Evolutionary conservation across 2,113 vertebrate genomes (phyloP), one percentile per base, ranked within the genome.

Genomic region (Microcebus ravelobensis): DNA sequence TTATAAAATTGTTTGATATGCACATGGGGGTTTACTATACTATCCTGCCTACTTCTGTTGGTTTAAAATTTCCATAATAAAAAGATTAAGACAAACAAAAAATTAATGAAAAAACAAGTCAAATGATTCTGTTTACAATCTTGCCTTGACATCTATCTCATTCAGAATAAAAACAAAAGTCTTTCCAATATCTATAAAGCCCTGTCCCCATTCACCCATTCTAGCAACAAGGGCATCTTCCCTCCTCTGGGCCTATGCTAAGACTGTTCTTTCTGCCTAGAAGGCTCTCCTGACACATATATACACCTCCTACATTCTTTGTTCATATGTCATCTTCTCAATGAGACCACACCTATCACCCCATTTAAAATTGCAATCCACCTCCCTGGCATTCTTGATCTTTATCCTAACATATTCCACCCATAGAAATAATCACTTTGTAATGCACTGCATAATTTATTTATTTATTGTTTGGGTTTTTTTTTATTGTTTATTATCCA

Each of bases 41-140:
- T 36, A 77, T 36, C 59, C 20, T 68, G 8, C 63, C 11, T 59
- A 13, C 18, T 84, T 84, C 83, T 81, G 68, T 61, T 36, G 11
- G 14, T 45, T 95, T 90, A 61, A 94, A 91, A 86, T 77, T 63
- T 94, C 5, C 36, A 63, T 48, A 92, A 85, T 63, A n/a, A 71
- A 86, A 71, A 55, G 15, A 52, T 91, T 36, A 36, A 36, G 86
- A 29, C 48, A 93, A 86, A 73, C 9, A 68, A 59, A 83, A 71
- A 85, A 61, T 76, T 68, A 45, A 59, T 74, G 18, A n/a, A 71
- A 88, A 90, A 77, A 55, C n/a, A 61, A 9, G 8, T 73, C 67
- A 71, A 7, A 82, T 71, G 36, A 39, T 86, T 90, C 20, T 68
- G n/a, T 12, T 52, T 87, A 81, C 9, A 83, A 42, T 65, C 34